Base-by-base conservation (phyloP, 2,797 vertebrate species). In the Galago senegalensis region DNA sequence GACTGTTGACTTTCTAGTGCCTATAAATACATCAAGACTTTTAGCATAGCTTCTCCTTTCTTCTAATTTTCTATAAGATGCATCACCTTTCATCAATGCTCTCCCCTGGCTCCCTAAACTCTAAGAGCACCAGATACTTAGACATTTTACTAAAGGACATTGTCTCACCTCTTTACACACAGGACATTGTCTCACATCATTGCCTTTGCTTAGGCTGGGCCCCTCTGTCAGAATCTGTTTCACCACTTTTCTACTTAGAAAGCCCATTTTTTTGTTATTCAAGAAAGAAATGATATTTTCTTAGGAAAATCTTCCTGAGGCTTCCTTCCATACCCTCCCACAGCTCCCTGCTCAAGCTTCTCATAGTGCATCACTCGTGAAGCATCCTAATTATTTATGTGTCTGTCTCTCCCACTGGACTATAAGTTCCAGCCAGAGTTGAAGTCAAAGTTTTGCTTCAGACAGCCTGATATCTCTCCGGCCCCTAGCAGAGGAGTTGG, bases 221-320 rank as follows among this genome's bases (percentile, higher is more conserved):
- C 65, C 53, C 40, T 85, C 67, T 95, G 84, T 60, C 76, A 27
- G 72, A 97, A 21, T 91, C 53, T 75, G 37, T 83, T 88, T 80
- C 16, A n/a, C 10, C n/a, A 20, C 14, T 81, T 87, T 29, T 79
- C 17, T 67, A 27, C 60, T 58, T 75, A 60, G 60, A 87, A 89
- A 89, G 4, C 27, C 29, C 2, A 31, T 11, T 69, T 92, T 69
- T 37, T 72, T 5, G 29, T 61, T n/a, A 61, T 27, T 87, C 7
- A 25, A 61, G 34, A 83, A 79, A 49, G 53, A 79, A 91, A 70
- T 72, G 60, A 16, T 73, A n/a, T 79, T 93, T 94, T 56, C 37
- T 58, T 63, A 49, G 61, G 72, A 93, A 91, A 89, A 21, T 46
- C 34, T 60, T 93, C 31, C 81, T 21, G 53, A 87, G 58, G 20